Evolutionary conservation across 2,888 invertebrate species (phyloP).

Genomic region (Tenthredo distinguenda): DNA sequence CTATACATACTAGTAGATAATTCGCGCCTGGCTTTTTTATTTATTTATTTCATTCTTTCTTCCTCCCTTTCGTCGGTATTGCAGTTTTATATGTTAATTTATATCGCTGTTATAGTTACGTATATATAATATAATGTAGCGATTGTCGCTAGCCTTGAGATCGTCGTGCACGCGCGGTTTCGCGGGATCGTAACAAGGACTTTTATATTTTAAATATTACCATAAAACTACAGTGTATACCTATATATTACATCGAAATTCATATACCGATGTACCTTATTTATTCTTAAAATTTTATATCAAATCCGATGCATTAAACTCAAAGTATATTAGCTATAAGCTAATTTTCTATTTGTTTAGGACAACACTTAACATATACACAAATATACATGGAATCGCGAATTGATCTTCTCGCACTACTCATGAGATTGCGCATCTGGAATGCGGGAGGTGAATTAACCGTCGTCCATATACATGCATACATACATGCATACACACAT

Average conservation of each 20-base stretch:
- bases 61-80: background rate
- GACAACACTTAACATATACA: background rate
- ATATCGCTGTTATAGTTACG: background rate
- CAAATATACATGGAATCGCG: background rate
- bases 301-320: background rate
- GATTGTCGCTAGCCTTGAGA: constrained; percentile 49
- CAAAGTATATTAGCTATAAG: background rate
- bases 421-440: constrained; percentile 5
- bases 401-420: background rate
- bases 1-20: background rate
- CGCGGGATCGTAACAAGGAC: background rate
- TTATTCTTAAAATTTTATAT: background rate
- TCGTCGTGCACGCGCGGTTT: constrained; percentile 17
- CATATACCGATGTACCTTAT: background rate
- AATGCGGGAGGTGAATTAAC: constrained; percentile 15
- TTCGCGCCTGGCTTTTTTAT: background rate
- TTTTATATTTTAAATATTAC: constrained; percentile 6
- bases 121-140: background rate
- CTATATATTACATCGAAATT: background rate
- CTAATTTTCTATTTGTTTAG: background rate
- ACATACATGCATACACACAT: background rate
- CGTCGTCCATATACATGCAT: background rate
- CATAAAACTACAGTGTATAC: background rate
- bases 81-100: constrained; percentile 21
- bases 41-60: background rate